Percentiles rank a stretch among this genome's conserved stretches.
These are phyloP conservation scores for Amphiduros pacificus DNA, from an alignment of 2,888 invertebrate species.

Conservation along the genomic window DNA sequence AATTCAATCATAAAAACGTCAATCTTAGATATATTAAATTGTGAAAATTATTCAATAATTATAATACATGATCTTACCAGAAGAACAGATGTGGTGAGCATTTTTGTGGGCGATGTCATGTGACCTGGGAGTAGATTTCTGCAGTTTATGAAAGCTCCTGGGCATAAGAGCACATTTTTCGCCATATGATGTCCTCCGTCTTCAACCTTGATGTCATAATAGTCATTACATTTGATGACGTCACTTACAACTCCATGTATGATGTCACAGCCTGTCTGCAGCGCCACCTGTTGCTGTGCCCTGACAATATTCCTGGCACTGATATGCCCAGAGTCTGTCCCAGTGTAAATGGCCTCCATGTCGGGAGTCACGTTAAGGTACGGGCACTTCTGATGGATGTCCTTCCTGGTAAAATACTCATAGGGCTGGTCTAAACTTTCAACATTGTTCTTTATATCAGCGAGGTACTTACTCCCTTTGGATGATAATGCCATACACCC, in stretches of 20 bases:
- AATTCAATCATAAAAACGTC: too few species aligned
- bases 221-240: too few species aligned
- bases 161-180: constrained; percentile 3
- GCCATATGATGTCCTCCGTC: neutral
- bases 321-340: constrained; percentile 2
- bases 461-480: too few species aligned
- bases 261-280: neutral
- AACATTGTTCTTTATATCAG: too few species aligned
- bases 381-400: too few species aligned
- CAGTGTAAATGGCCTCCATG: neutral
- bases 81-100: neutral
- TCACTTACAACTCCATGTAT: neutral
- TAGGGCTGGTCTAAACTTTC: too few species aligned
- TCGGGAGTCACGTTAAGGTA: neutral
- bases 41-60: too few species aligned
- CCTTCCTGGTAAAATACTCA: too few species aligned
- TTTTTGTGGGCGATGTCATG: neutral
- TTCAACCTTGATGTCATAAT: too few species aligned
- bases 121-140: neutral
- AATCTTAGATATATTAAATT: too few species aligned
- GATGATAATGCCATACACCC: too few species aligned
- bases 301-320: neutral
- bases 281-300: constrained; percentile 3
- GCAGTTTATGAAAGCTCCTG: constrained; percentile 6
- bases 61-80: too few species aligned